Base-by-base conservation (phyloP, 2,113 vertebrate species). In the Phasianus colchicus region DNA sequence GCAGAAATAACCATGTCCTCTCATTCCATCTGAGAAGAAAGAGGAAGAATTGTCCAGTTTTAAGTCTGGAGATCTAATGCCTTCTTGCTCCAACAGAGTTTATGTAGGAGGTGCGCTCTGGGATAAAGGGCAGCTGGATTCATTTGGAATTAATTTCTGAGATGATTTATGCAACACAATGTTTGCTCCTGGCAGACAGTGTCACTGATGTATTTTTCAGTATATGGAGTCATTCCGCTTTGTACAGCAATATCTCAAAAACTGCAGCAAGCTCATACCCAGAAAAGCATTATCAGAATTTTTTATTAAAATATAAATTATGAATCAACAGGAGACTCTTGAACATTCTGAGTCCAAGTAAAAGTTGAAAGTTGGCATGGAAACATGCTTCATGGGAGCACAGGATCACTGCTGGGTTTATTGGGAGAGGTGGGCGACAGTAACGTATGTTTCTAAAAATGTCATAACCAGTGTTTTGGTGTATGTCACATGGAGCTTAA, bases 221-320 rank as follows among this genome's bases (percentile, higher is more conserved):
- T 61, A 2, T 66, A 70, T 64, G 73, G 75, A 76, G 70, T 77
- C 64, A 42, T 77, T 80, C 34, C 88, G 25, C 72, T 80, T 88
- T 86, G 38, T 71, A 60, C 67, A 91, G 67, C 55, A 89, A 9
- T 88, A 89, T 24, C 60, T 90, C 45, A 79, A 73, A 87, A 93
- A 92, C 40, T 80, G 81, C 50, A 84, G 55, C 54, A 80, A 83
- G 45, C 42, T 74, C 69, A 76, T 87, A 32, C 14, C 19, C 74
- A 57, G 71, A 70, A 89, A 93, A 85, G 76, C 40, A 89, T 82
- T 90, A 94, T 30, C 78, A 77, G 60, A 91, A 10, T 83, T 87
- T n/a, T 34, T 91, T 89, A 83, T 89, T 92, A 89, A 91, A 91
- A 71, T 65, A 92, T 43, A 91, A 92, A 84, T 89, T 78, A 82